Percentiles rank a stretch among this genome's conserved stretches.
These are phyloP conservation scores for Tokudaia tokunoshimensis DNA, from an alignment of 2,797 vertebrate species.

Conservation along the genomic window DNA sequence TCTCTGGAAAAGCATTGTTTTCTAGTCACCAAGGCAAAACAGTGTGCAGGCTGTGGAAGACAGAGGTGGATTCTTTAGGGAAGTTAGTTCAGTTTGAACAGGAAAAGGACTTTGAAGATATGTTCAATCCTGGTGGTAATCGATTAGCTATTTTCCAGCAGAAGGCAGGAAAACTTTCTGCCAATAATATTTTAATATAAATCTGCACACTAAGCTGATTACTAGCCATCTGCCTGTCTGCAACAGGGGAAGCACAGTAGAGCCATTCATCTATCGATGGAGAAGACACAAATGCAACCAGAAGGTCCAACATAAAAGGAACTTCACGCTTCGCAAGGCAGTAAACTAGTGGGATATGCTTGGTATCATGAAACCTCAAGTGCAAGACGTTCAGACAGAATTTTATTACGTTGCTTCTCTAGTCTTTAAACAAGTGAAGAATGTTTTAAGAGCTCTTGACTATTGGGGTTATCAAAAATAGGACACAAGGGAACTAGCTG, in stretches of 20 bases:
- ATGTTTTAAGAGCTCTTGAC: not conserved
- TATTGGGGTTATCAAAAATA: not conserved
- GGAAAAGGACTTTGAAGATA: not conserved
- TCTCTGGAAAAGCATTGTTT: not conserved
- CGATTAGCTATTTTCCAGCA: not conserved
- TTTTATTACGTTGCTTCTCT: not conserved
- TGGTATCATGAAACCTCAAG: not conserved
- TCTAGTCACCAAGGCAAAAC: not conserved
- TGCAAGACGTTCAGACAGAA: not conserved
- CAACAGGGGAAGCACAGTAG: too few species aligned
- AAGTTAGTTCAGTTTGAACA: not conserved
- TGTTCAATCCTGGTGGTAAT: not conserved
- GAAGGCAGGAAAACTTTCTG: not conserved
- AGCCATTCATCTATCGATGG: not conserved
- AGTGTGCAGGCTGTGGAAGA: not conserved
- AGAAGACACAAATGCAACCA: not conserved
- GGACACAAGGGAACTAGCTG: not conserved
- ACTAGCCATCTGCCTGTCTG: not conserved
- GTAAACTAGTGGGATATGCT: not conserved
- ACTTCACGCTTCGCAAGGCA: not conserved
- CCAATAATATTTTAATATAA: not conserved
- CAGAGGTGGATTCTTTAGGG: too few species aligned
- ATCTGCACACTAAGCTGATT: not conserved
- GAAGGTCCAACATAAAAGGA: not conserved
- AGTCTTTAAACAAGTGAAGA: not conserved